These are phyloP conservation scores for Aphodius granarius DNA, from an alignment of 2,888 invertebrate genomes.

Conservation along the genomic window DNA sequence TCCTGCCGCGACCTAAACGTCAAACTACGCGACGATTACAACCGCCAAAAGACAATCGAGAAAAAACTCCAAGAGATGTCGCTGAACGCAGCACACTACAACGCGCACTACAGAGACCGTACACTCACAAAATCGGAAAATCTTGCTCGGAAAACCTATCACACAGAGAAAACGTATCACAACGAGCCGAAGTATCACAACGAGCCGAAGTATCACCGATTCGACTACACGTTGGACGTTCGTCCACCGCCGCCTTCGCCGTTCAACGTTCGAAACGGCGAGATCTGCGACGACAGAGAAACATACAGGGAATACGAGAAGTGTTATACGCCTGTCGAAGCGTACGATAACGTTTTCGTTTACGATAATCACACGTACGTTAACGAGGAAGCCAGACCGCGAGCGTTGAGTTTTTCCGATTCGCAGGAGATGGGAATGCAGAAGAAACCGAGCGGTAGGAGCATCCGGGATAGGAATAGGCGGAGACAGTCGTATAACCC, in stretches of 20 bases:
- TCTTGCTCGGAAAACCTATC: conserved; percentile 51
- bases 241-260: conserved; percentile 37
- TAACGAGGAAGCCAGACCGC: conserved; percentile 43
- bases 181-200: not conserved
- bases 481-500: conserved; percentile 62
- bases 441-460: conserved; percentile 49
- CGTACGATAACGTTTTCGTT: conserved; percentile 40
- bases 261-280: conserved; percentile 35
- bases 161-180: no score
- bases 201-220: conserved; percentile 20
- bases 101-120: conserved; percentile 43
- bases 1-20: conserved; percentile 49
- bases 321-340: conserved; percentile 36
- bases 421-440: conserved; percentile 46
- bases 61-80: conserved; percentile 25
- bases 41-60: conserved; percentile 22
- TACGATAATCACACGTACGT: conserved; percentile 37
- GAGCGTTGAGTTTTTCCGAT: conserved; percentile 58
- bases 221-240: conserved; percentile 35
- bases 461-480: conserved; percentile 59
- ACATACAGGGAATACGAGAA: conserved; percentile 30
- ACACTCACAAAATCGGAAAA: conserved; percentile 53
- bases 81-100: conserved; percentile 16
- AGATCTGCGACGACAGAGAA: conserved; percentile 33
- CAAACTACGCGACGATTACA: conserved; percentile 34